phyloP scores from a whole-genome alignment of 2,113 vertebrate species.

The Erpornis zantholeuca region DNA sequence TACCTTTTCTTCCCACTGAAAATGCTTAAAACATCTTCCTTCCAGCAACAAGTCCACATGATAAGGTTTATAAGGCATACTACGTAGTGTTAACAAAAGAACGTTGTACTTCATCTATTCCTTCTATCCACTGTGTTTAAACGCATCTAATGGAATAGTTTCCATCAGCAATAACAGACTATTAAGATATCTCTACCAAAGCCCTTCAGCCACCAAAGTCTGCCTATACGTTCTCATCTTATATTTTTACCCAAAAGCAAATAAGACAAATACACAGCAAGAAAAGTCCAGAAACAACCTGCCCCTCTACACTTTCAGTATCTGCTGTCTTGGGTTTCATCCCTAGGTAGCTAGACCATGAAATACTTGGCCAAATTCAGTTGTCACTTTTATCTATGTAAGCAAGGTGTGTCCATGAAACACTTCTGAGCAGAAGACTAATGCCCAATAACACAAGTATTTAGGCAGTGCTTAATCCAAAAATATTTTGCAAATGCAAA shows the following conservation, averaged over 20 bases:
- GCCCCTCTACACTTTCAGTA: background rate
- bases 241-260: background rate
- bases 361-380: background rate
- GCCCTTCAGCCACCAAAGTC: background rate
- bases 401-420: background rate
- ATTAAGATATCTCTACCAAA: background rate
- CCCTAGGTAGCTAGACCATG: background rate
- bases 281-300: background rate
- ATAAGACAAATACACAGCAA: background rate
- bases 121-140: background rate
- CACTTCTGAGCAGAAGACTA: background rate
- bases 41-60: background rate
- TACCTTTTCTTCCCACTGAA: background rate
- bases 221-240: background rate
- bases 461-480: background rate
- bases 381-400: background rate
- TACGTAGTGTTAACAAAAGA: background rate
- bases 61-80: background rate
- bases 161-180: background rate
- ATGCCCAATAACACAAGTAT: background rate
- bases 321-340: background rate
- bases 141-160: background rate
- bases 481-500: background rate
- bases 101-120: background rate
- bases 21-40: background rate